Evolutionary conservation across 2,888 invertebrate species (phyloP), one percentile per base, ranked within the genome.

Genomic region (Cecidostiba fungosa): DNA sequence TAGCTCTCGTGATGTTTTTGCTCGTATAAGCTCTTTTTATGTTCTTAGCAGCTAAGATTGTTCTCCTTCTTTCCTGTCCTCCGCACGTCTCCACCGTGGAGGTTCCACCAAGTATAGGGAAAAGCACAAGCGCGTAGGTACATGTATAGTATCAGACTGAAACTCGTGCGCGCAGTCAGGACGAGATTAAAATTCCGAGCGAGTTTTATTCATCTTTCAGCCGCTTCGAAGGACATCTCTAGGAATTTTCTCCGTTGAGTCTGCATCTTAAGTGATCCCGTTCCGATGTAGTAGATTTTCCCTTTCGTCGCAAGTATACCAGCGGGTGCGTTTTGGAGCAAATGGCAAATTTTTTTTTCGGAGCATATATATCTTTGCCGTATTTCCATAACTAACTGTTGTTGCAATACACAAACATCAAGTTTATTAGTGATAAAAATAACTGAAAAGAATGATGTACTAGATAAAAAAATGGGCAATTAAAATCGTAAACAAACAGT

Each of bases 221-320:
- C 1, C 74, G 74, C 72, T 82, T 90, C 89, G 83, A 59, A 90
- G 89, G 87, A 89, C 89, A 88, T 91, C 87, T 89, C 82, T 84
- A 90, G 91, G 91, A 91, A 89, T 89, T 89, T 88, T 73, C 47
- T 6, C 39, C 76, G 62, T 83, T 76, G 79, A 86, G 82, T n/a
- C 88, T 90, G 91, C 91, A 91, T 91, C 90, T 90, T 89, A 91
- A 92, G 89, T 88, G 90, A 89, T 90, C 89, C 90, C 89, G 23
- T 5, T 16, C 50, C 59, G 10, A 47, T 50, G 10, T 23, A 10
- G 36, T 73, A 43, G 54, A 59, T 23, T 16, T 16, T 26, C 39
- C n/a, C 54, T 43, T 54, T 70, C 39, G 14, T 43, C n/a, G 16
- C 39, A 14, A 47, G 3, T 43, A 14, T n/a, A 1, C 14, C 54